A percentile compares a stretch with the other conserved stretches of the same genome.
Evolutionary conservation across 2,113 vertebrate species (phyloP).

Genomic region (Raphicerus campestris): DNA sequence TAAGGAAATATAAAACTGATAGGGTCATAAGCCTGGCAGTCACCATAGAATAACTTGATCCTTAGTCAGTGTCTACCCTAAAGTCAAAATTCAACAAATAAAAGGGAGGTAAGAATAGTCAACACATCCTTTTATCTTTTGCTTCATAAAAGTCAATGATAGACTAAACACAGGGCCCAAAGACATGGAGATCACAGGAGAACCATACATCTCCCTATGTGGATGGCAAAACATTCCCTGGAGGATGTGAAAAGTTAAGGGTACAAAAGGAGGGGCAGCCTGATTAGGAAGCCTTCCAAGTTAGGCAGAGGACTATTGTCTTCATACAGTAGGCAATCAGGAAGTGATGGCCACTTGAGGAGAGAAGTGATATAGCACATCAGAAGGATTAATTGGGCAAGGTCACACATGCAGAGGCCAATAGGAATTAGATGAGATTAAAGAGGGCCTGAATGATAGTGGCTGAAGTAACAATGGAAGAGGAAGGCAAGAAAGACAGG

Average conservation of each 20-base stretch:
- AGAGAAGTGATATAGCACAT: background rate
- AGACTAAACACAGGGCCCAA: too few species aligned
- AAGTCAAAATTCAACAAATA: background rate
- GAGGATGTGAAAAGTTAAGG: background rate
- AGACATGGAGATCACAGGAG: background rate
- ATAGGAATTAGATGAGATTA: background rate
- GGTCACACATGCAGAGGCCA: background rate
- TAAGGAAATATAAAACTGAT: background rate
- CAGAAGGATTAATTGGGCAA: background rate
- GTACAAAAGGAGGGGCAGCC: too few species aligned
- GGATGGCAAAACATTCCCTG: rapidly evolving
- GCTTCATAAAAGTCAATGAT: background rate
- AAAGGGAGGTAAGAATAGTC: background rate
- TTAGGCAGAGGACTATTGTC: background rate
- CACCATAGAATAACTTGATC: background rate
- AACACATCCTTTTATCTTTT: background rate
- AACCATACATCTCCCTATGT: background rate
- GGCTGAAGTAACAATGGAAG: background rate
- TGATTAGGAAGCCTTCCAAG: too few species aligned
- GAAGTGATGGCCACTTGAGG: background rate
- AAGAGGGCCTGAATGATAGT: background rate
- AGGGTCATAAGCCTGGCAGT: background rate
- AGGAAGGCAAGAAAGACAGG: background rate
- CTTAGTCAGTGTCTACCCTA: background rate
- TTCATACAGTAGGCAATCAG: too few species aligned